Base-by-base conservation (phyloP, 2,888 invertebrate species). In the Dusona sp. region DNA sequence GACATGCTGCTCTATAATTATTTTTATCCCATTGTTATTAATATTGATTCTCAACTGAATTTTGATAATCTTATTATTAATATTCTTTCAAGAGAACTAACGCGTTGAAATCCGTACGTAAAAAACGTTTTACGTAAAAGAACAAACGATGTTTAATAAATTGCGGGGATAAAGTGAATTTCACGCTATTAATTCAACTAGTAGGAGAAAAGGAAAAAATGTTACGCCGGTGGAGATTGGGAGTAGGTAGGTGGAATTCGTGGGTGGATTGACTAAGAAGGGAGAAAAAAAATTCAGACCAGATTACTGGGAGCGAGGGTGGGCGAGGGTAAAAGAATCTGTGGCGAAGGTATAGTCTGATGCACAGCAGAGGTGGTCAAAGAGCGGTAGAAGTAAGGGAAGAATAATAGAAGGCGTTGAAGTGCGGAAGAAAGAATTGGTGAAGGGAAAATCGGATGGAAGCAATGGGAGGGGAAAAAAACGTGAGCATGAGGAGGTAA, bases 241-340 rank as follows among this genome's bases (percentile, higher is more conserved):
- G 61, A 51, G 68, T 65, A n/a, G 73, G 75, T 65, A 9, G 61
- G 54, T 78, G 81, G 84, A 86, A 84, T 84, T 86, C 78, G 74
- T 57, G 67, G 61, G 61, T 16, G 61, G 16, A 61, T 13, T 16
- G 29, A 61, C 38, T 7, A 68, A 7, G 6, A 16, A 74, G 64
- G 38, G 33, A 61, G 25, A 64, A 68, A 38, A 68, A 75, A 84
- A 81, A 61, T 86, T 81, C 79, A 65, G 84, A 74, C 84, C 73
- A 82, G 86, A 86, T 86, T 86, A 86, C 84, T 54, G 74, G 48
- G 80, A 22, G 54, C 51, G 80, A 80, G 80, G 22, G 80, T 86
- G 51, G 81, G 84, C 65, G 75, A 19, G 72, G 38, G 65, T 22
- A 48, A 82, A 81, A 82, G 79, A 84, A 84, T 83, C 72, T 70